Evolutionary conservation across 2,113 vertebrate genomes (phyloP), one percentile per base, ranked within the genome.

Genomic region (Salvator merianae): DNA sequence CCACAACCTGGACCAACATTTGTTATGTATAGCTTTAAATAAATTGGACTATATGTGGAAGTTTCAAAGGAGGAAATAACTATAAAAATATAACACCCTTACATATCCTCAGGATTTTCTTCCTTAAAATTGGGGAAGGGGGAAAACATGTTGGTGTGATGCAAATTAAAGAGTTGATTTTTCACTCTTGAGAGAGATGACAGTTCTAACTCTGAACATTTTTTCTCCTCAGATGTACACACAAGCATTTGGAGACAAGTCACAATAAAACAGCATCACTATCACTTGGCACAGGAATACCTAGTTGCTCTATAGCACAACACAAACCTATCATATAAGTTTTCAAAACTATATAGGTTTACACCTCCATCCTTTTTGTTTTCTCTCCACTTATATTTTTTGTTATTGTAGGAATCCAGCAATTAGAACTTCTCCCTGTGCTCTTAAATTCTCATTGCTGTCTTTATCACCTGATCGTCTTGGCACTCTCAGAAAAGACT

Each of bases 371-470:
- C 90, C 85, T 20, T 68, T 38, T 12, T 26, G 20, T 82, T 91
- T 73, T 47, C 66, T 86, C 28, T 80, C 7, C 50, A 80, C 1
- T 74, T 86, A 68, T 83, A 91, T 87, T 84, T n/a, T 91, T 62
- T 90, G 50, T 91, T 4, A 83, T 88, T 18, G 7, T 89, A 74
- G 32, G 79, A 30, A 9, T 71, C 84, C 85, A 79, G 47, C 73
- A 77, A 32, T 16, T 7, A 34, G 83, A 18, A 84, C 30, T 80
- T 77, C 63, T 59, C 85, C 65, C 30, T 74, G 22, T 13, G 73
- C 36, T 77, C 26, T 86, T 88, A 32, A 1, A 30, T 18, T 79
- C 59, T 76, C 71, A 71, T 5, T 36, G 74, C 5, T 69, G 14
- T 4, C 1, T 43, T 81, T 77, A 78, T 89, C 66, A 75, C 1